A percentile compares a stretch with the other conserved stretches of the same genome.
Conservation (phyloP, 2,113 vertebrate species). For the Melanotaenia duboulayi region DNA sequence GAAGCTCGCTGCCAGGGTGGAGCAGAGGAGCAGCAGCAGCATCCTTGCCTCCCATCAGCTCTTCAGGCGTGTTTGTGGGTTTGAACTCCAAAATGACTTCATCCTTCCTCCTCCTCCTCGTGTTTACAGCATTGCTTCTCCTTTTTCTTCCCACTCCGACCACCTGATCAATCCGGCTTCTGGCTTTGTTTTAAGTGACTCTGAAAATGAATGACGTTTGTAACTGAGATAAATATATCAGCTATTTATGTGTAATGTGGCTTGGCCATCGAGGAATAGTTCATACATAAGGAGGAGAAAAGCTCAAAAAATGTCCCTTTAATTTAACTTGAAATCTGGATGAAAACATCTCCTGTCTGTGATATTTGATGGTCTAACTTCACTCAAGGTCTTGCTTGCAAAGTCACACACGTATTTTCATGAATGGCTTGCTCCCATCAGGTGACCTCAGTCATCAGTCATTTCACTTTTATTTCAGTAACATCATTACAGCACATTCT, state of each 20-base stretch:
- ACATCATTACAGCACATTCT: not conserved
- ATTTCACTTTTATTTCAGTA: not conserved
- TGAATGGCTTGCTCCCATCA: not conserved
- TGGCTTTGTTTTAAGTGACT: not conserved
- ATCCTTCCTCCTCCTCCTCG: slow-evolving; percentile 32
- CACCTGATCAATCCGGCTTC: slow-evolving; percentile 12
- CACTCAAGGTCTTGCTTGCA: not conserved
- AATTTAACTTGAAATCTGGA: slow-evolving; percentile 9
- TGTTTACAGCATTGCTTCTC: slow-evolving; percentile 30
- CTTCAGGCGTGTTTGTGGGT: slow-evolving; percentile 54
- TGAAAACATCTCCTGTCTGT: slow-evolving; percentile 10
- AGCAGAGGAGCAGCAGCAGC: slow-evolving; percentile 62
- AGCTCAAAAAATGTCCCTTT: too few relatives aligned
- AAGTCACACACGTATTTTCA: not conserved
- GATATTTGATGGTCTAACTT: not conserved
- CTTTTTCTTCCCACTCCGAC: slow-evolving; percentile 19
- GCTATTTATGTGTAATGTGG: not conserved
- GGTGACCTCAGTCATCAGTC: not conserved
- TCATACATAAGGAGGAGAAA: too few relatives aligned
- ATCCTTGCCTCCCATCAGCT: slow-evolving; percentile 48
- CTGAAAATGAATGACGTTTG: too few relatives aligned
- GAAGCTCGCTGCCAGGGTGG: slow-evolving; percentile 56
- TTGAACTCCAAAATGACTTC: slow-evolving; percentile 69
- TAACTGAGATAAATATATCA: not conserved
- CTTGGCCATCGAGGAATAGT: too few relatives aligned